Conservation (phyloP, 1,140 invertebrate species). For the Vanessa tameamea region DNA sequence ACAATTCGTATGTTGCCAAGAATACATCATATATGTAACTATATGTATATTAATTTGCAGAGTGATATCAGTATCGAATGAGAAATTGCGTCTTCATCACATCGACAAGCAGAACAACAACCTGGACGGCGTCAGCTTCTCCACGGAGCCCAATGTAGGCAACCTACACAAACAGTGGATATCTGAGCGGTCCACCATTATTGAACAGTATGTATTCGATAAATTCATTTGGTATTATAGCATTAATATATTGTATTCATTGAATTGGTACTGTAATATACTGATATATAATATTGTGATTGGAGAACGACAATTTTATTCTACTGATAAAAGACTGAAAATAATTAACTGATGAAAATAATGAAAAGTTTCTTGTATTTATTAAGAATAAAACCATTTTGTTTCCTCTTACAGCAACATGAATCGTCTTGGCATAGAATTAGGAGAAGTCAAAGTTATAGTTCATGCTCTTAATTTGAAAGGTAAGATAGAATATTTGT, state of each 20-base stretch:
- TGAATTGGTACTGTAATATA: no score
- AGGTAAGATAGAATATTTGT: constrained; percentile 49
- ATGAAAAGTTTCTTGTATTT: no score
- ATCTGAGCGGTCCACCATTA: constrained; percentile 66
- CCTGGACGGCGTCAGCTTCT: constrained; percentile 50
- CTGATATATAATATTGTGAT: no score
- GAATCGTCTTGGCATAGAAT: constrained; percentile 86
- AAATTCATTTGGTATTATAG: no score
- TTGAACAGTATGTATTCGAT: constrained; percentile 70
- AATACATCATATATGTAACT: neutral
- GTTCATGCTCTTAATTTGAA: constrained; percentile 87
- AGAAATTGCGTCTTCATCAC: constrained; percentile 71
- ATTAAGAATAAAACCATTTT: no score
- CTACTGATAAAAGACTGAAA: no score
- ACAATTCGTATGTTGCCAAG: neutral
- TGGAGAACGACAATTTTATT: no score
- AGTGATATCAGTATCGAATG: constrained; percentile 82
- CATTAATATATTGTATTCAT: no score
- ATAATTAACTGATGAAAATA: no score
- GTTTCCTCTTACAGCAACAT: constrained; percentile 81
- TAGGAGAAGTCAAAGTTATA: constrained; percentile 86
- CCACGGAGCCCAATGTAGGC: constrained; percentile 61
- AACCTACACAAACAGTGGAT: constrained; percentile 77
- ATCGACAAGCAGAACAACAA: constrained; percentile 62
- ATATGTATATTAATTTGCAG: constrained; percentile 50